phyloP scores from a whole-genome alignment of 2,888 invertebrate genomes.

The Xestoiulus laeticollis region DNA sequence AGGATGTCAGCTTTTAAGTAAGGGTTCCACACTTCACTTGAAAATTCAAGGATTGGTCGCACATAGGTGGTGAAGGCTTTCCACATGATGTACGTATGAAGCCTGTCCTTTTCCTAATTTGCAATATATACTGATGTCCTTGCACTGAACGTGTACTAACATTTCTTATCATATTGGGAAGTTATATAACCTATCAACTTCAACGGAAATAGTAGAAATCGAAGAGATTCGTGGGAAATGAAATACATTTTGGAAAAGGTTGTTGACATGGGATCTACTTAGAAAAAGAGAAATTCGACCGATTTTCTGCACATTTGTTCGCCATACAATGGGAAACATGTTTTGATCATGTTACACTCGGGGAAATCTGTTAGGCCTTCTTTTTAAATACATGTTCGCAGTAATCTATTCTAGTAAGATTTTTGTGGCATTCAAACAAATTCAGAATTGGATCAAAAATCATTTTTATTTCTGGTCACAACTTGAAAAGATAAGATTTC shows the following conservation, averaged over 20 bases:
- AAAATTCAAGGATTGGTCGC: too few species aligned
- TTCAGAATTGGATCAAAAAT: not conserved
- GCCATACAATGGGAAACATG: slow-evolving; percentile 7
- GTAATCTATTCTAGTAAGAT: not conserved
- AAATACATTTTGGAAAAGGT: slow-evolving; percentile 26
- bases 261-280: slow-evolving; percentile 26
- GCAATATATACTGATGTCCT: too few species aligned
- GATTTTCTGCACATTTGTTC: slow-evolving; percentile 26
- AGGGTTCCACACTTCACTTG: too few species aligned
- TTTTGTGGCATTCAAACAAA: not conserved
- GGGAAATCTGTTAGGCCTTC: not conserved
- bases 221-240: slow-evolving; percentile 26
- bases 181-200: not conserved
- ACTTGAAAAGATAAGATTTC: not conserved
- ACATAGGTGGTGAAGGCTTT: too few species aligned
- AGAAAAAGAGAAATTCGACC: slow-evolving; percentile 26
- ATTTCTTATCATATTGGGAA: not conserved
- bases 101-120: too few species aligned
- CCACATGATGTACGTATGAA: too few species aligned
- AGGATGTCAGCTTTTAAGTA: too few species aligned
- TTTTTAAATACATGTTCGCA: not conserved
- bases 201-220: not conserved
- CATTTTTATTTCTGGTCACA: not conserved
- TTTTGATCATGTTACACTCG: not conserved
- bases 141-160: not conserved